phyloP scores from a whole-genome alignment of 2,797 vertebrate species.

The Syngnathus rostellatus region DNA sequence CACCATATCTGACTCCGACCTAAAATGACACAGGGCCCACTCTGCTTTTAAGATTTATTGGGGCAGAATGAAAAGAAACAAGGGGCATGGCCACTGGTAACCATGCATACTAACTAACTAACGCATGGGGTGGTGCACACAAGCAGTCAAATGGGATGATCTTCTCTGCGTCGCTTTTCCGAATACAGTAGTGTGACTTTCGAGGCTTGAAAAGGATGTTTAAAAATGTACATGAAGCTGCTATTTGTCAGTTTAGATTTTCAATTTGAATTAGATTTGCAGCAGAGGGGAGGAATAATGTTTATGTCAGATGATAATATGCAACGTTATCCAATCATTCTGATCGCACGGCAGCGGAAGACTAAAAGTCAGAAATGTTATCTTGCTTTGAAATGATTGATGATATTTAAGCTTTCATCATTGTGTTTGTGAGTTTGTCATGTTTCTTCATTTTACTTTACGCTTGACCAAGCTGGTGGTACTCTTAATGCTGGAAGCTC shows the following conservation, averaged over 20 bases:
- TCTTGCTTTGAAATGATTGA: not conserved
- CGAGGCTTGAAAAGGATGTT: not conserved
- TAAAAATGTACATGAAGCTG: not conserved
- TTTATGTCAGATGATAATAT: not conserved
- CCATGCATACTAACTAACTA: constrained; percentile 19
- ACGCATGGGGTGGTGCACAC: constrained; percentile 15
- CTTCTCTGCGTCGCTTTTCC: not conserved
- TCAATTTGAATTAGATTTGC: constrained; percentile 1
- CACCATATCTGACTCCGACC: not conserved
- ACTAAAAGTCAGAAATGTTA: not conserved
- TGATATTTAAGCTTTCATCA: constrained; percentile 12
- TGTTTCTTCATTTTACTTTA: constrained; percentile 6
- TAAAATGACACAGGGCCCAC: not conserved
- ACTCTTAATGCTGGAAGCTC: constrained; percentile 2
- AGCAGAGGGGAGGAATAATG: not conserved
- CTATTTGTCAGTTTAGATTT: not conserved
- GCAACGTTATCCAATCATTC: not conserved
- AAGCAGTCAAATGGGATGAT: constrained; percentile 10
- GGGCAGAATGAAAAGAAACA: constrained; percentile 41
- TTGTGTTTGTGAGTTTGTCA: constrained; percentile 4
- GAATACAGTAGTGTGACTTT: not conserved
- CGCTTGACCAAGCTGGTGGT: constrained; percentile 6
- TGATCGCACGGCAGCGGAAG: not conserved
- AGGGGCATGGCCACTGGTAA: constrained; percentile 27
- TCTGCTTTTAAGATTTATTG: constrained; percentile 20